A percentile compares a stretch with the other conserved stretches of the same genome.
Conservation (phyloP, 2,113 vertebrate genomes). For the Anoplopoma fimbria region DNA sequence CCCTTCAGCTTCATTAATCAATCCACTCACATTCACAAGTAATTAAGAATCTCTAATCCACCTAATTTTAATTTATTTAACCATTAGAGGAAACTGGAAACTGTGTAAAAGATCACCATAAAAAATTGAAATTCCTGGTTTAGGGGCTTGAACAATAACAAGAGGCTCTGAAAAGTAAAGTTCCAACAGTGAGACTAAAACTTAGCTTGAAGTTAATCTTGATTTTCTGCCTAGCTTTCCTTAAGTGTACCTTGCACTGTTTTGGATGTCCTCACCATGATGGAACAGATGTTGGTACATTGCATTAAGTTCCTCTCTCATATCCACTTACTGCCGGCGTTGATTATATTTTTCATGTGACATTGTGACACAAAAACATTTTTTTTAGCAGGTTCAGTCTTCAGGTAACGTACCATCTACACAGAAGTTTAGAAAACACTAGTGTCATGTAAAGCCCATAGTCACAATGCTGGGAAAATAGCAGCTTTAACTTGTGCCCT, state of each 20-base stretch:
- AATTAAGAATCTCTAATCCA: not conserved
- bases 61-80: not conserved
- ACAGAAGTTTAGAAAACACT: constrained; percentile 16
- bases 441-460: constrained; percentile 12
- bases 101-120: not conserved
- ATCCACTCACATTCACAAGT: not conserved
- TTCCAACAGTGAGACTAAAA: constrained; percentile 29
- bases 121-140: constrained; percentile 34
- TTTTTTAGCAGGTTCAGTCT: constrained; percentile 2
- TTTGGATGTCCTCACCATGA: constrained; percentile 37
- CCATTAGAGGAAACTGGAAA: not conserved
- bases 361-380: not conserved
- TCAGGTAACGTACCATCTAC: not conserved
- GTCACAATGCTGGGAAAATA: constrained; percentile 26
- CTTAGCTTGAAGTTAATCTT: constrained; percentile 13
- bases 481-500: constrained; percentile 20
- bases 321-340: constrained; percentile 11
- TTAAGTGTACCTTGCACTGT: constrained; percentile 16
- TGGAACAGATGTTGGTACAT: constrained; percentile 57
- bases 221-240: constrained; percentile 22
- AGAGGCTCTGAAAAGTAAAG: constrained; percentile 40
- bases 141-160: constrained; percentile 23
- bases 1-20: not conserved
- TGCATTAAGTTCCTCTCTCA: constrained; percentile 23
- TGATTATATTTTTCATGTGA: constrained; percentile 36